Evolutionary conservation across 2,113 vertebrate genomes (phyloP).

Genomic region (Bucco capensis): DNA sequence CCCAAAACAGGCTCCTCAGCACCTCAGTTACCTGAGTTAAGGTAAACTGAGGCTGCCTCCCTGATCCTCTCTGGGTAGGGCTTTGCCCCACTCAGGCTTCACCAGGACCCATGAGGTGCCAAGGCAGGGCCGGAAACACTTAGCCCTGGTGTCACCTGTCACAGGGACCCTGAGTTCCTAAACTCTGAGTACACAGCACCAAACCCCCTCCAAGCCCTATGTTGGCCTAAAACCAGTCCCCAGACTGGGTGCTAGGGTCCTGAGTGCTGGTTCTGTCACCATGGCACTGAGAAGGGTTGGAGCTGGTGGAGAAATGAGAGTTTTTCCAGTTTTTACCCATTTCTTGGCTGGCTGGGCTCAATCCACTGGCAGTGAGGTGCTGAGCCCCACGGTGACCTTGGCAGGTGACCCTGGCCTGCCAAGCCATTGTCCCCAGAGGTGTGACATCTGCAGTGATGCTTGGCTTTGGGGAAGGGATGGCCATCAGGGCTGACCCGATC

Average conservation of each 20-base stretch:
- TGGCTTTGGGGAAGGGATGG: background rate
- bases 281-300: background rate
- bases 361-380: background rate
- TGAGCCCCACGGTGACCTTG: background rate
- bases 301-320: background rate
- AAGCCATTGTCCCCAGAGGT: background rate
- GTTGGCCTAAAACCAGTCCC: background rate
- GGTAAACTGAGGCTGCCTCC: background rate
- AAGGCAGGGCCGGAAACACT: background rate
- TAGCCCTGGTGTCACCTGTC: background rate
- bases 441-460: accelerated
- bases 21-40: background rate
- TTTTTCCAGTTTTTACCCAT: background rate
- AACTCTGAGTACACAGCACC: background rate
- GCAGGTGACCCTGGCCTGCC: background rate
- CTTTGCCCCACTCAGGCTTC: background rate
- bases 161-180: background rate
- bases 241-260: background rate
- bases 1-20: background rate
- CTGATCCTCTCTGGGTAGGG: background rate
- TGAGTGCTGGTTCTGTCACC: background rate
- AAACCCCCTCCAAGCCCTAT: background rate
- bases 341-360: background rate
- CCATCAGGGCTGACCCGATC: background rate
- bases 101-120: accelerated